A percentile compares a stretch with the other conserved stretches of the same genome.
Evolutionary conservation across 2,797 vertebrate genomes (phyloP).

Genomic region (Tympanoctomys barrerae): DNA sequence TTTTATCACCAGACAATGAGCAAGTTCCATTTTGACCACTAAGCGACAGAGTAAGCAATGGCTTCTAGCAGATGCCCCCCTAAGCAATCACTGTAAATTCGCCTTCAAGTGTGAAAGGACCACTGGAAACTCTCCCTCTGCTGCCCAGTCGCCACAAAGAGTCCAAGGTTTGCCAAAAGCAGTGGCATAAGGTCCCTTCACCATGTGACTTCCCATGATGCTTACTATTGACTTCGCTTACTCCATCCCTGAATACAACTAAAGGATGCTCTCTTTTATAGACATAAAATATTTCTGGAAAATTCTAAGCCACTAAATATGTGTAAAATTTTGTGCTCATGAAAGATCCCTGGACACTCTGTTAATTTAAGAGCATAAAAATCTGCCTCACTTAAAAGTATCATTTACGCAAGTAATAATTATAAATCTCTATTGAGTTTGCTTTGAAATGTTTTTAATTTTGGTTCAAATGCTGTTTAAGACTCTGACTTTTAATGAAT

Average conservation of each 20-base stretch:
- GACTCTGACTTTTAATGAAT: conserved; percentile 67
- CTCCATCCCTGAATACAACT: conserved; percentile 63
- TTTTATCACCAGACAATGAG: conserved; percentile 51
- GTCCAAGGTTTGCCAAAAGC: conserved; percentile 15
- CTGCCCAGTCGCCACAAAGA: conserved; percentile 34
- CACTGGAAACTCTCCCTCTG: conserved; percentile 42
- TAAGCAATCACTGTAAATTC: conserved; percentile 45
- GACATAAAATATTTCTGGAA: conserved; percentile 71
- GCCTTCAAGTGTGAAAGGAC: conserved; percentile 55
- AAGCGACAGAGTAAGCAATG: conserved; percentile 24
- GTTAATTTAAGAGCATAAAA: conserved; percentile 77
- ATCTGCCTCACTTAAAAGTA: conserved; percentile 74
- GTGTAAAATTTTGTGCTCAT: conserved; percentile 64
- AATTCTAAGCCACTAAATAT: conserved; percentile 66
- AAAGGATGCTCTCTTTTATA: conserved; percentile 56
- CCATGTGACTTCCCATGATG: conserved; percentile 49
- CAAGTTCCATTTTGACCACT: conserved; percentile 48
- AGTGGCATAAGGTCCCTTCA: background rate
- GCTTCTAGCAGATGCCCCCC: conserved; percentile 17
- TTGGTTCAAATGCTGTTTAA: conserved; percentile 75
- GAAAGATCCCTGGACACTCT: conserved; percentile 65
- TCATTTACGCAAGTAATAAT: conserved; percentile 77
- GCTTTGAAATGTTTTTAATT: conserved; percentile 76
- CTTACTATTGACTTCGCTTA: conserved; percentile 55
- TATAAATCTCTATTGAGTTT: conserved; percentile 78